Evolutionary conservation across 64 coral and sea anemone genomes (phyloP).

Genomic region (Catalaphyllia jardinei): DNA sequence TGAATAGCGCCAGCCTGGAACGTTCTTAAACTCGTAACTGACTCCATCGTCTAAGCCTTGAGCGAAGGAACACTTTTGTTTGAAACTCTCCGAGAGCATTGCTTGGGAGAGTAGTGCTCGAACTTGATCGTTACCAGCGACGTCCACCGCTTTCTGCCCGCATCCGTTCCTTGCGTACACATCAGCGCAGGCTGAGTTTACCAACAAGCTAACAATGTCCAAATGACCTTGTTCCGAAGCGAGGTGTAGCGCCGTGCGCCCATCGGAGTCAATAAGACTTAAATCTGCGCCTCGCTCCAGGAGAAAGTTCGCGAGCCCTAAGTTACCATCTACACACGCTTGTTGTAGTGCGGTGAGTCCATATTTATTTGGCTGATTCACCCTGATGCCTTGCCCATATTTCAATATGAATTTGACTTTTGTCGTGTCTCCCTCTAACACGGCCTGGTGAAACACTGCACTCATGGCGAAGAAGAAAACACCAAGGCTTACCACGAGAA

Average conservation of each 20-base stretch:
- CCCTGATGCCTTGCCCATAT: constrained; percentile 63
- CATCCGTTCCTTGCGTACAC: constrained; percentile 51
- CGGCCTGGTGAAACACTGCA: constrained; percentile 66
- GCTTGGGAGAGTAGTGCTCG: constrained; percentile 71
- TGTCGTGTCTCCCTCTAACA: constrained; percentile 59
- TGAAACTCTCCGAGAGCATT: constrained; percentile 64
- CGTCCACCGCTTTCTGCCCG: constrained; percentile 57
- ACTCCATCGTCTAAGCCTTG: not conserved
- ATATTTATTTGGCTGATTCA: constrained; percentile 53
- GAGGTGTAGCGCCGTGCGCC: constrained; percentile 57
- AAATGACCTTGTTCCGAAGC: constrained; percentile 63
- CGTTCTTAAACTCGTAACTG: constrained; percentile 28
- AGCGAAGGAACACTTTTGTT: constrained; percentile 44
- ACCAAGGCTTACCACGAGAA: not conserved
- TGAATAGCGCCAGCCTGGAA: constrained; percentile 62
- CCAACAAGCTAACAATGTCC: constrained; percentile 60
- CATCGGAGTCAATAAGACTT: constrained; percentile 41
- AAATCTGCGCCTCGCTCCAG: constrained; percentile 66
- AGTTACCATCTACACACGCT: constrained; percentile 43
- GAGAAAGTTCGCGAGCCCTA: constrained; percentile 62
- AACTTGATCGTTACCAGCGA: constrained; percentile 52
- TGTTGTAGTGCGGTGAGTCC: constrained; percentile 68
- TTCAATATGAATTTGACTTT: constrained; percentile 69
- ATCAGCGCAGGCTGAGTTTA: constrained; percentile 69
- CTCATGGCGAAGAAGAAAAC: constrained; percentile 6